phyloP scores from a whole-genome alignment of 2,797 vertebrate species.

The Orestias chungarensis region DNA sequence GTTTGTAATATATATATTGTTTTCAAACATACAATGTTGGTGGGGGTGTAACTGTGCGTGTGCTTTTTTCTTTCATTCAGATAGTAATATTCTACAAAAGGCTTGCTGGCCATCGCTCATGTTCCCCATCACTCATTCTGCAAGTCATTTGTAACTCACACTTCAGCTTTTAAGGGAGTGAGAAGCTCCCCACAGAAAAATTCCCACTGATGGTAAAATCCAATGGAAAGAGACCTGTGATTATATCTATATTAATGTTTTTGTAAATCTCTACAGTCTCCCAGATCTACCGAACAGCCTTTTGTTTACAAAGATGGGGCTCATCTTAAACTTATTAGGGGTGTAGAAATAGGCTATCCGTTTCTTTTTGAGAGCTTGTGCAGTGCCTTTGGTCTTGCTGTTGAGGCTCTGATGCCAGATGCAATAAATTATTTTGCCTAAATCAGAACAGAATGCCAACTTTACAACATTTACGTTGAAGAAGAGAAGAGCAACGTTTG shows the following conservation, averaged over 20 bases:
- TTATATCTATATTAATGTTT: slow-evolving; percentile 84
- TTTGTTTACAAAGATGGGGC: slow-evolving; percentile 79
- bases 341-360: slow-evolving; percentile 77
- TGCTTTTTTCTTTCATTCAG: slow-evolving; percentile 45
- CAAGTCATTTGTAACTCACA: slow-evolving; percentile 85
- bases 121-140: slow-evolving; percentile 78
- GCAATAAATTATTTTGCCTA: slow-evolving; percentile 83
- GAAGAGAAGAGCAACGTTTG: slow-evolving; percentile 65
- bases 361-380: slow-evolving; percentile 75
- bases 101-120: slow-evolving; percentile 70
- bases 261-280: slow-evolving; percentile 74
- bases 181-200: slow-evolving; percentile 68
- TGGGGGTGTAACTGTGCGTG: slow-evolving; percentile 2
- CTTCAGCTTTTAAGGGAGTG: slow-evolving; percentile 79
- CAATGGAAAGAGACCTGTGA: slow-evolving; percentile 77
- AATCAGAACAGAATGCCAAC: slow-evolving; percentile 82
- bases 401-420: slow-evolving; percentile 78
- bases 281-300: slow-evolving; percentile 70
- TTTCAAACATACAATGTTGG: slow-evolving; percentile 15
- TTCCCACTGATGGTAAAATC: slow-evolving; percentile 76
- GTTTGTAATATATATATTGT: neutral
- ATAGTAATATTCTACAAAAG: slow-evolving; percentile 68
- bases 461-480: slow-evolving; percentile 74
- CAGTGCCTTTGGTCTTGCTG: slow-evolving; percentile 78
- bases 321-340: slow-evolving; percentile 90